Base-by-base conservation (phyloP, 2,888 invertebrate species). In the Zeuzera pyrina region DNA sequence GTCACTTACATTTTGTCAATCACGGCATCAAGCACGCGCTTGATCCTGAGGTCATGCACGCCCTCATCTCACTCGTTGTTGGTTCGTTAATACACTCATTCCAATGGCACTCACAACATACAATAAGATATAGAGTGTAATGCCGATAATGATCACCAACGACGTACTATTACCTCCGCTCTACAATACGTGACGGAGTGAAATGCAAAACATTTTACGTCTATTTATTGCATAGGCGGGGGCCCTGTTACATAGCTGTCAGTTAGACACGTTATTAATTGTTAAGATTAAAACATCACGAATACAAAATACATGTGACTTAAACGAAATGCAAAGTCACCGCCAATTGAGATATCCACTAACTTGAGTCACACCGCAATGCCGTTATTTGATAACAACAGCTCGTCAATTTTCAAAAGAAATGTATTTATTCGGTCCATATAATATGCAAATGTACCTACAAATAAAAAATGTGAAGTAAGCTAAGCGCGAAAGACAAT, bases 1-100 rank as follows among this genome's bases (percentile, higher is more conserved):
- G 34, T 70, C 62, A 52, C 63, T 55, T 61, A 63, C 55, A 62
- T 62, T 59, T n/a, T 49, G 56, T 57, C 52, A 51, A 52, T 47
- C 44, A 45, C 29, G 27, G 15, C 30, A 40, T 47, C 47, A 51
- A 52, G 55, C 64, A 66, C 60, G 61, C 56, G 61, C 55, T 51
- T 62, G 67, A 72, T 59, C 70, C 56, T 48, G 49, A 42, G 70
- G 67, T 71, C 66, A 71, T 47, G 55, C 57, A 49, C 56, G 56
- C 48, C 23, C 46, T 56, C 52, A 46, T 52, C 53, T 60, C 47
- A 45, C 52, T 59, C 52, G 52, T 58, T 59, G 55, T 57, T 54
- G 54, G 52, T 59, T 67, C 60, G 65, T 76, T 69, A 68, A 10
- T 23, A 60, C 56, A 55, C 54, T 51, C 53, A 57, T 55, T 57